phyloP scores from a whole-genome alignment of 2,113 vertebrate genomes.

The Charina bottae region DNA sequence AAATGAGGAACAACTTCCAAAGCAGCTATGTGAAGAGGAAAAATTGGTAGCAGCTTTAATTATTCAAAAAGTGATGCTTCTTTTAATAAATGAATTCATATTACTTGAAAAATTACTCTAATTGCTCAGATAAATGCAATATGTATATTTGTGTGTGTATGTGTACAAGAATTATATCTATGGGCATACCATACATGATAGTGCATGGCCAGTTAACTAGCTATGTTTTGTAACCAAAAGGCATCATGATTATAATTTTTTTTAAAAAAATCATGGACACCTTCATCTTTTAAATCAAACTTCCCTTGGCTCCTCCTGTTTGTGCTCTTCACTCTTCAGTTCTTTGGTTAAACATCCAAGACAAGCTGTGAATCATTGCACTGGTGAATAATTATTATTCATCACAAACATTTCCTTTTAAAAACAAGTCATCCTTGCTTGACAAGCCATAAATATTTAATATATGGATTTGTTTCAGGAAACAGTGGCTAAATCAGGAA shows the following conservation, averaged over 20 bases:
- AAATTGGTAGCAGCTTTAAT: background rate
- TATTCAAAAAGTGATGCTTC: background rate
- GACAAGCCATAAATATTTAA: slow-evolving; percentile 71
- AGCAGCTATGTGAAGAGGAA: background rate
- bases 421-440: slow-evolving; percentile 62
- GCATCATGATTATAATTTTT: background rate
- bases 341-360: slow-evolving; percentile 60
- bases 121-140: background rate
- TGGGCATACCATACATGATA: background rate
- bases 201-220: background rate
- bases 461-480: slow-evolving; percentile 57
- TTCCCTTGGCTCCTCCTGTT: slow-evolving; percentile 49
- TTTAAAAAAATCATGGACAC: background rate
- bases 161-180: background rate
- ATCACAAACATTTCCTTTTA: slow-evolving; percentile 29
- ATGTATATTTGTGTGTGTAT: background rate
- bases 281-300: slow-evolving; percentile 29
- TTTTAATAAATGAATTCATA: background rate
- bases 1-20: background rate
- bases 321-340: slow-evolving; percentile 49
- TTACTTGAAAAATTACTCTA: background rate
- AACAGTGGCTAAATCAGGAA: slow-evolving; percentile 60
- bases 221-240: slow-evolving; percentile 5
- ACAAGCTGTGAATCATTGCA: slow-evolving; percentile 58
- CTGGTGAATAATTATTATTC: slow-evolving; percentile 64